These are phyloP conservation scores for Nomada hirtipes DNA, from an alignment of 2,888 invertebrate genomes.

Conservation along the genomic window DNA sequence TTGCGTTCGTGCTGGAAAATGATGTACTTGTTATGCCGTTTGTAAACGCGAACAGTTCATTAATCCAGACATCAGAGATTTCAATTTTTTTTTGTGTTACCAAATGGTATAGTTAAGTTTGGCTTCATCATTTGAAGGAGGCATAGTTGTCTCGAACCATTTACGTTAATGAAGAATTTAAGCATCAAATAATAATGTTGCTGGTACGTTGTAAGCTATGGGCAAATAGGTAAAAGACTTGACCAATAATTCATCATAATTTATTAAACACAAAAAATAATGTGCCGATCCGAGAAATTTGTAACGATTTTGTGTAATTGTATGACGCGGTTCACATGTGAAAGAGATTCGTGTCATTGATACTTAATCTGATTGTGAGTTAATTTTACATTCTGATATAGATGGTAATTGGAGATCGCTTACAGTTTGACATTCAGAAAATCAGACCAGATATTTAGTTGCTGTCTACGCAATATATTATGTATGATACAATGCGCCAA, in stretches of 20 bases:
- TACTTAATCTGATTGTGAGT: no score
- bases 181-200: no score
- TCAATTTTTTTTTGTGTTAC: not conserved
- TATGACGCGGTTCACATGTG: not conserved
- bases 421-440: constrained; percentile 3
- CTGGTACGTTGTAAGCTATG: not conserved
- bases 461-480: constrained; percentile 25
- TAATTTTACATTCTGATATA: no score
- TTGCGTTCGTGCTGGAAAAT: not conserved
- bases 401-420: no score
- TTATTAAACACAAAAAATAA: not conserved
- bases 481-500: not conserved
- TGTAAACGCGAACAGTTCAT: not conserved
- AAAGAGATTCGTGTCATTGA: no score
- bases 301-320: not conserved
- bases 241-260: not conserved
- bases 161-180: not conserved
- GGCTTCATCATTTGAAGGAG: not conserved
- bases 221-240: not conserved
- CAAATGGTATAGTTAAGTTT: not conserved
- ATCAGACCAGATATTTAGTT: constrained; percentile 9
- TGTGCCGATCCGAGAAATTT: not conserved
- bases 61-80: not conserved
- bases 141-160: not conserved
- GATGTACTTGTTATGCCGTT: not conserved